Percentiles rank a stretch among this genome's conserved stretches.
Evolutionary conservation across 35 echinoderm and acorn worm genomes (phyloP).

Genomic region (Apostichopus californicus): DNA sequence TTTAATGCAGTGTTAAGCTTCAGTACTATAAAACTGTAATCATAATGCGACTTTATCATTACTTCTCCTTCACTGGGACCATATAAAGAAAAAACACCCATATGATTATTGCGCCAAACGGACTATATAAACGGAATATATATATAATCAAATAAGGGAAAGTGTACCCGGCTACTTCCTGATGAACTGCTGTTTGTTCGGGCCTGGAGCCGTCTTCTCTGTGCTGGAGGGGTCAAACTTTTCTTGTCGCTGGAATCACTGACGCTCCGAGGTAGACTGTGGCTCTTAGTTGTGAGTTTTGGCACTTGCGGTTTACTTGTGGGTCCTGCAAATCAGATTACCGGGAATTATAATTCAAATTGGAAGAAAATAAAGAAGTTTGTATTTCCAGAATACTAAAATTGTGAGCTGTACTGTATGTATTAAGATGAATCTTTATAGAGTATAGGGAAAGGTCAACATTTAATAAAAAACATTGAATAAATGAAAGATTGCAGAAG

Average conservation of each 20-base stretch:
- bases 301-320: conserved; percentile 46
- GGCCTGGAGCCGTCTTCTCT: conserved; percentile 35
- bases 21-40: not conserved
- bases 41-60: not conserved
- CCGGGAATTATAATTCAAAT: not conserved
- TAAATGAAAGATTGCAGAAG: too few species aligned
- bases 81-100: not conserved
- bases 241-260: conserved; percentile 32
- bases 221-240: conserved; percentile 36
- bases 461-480: too few species aligned
- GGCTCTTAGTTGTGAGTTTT: conserved; percentile 47
- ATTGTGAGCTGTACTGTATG: too few species aligned
- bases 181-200: conserved; percentile 34
- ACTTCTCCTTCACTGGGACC: not conserved
- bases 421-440: too few species aligned
- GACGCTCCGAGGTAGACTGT: conserved; percentile 44
- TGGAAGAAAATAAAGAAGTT: not conserved
- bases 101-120: not conserved
- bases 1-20: not conserved
- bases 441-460: too few species aligned
- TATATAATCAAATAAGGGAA: not conserved
- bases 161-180: conserved; percentile 19
- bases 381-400: not conserved
- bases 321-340: conserved; percentile 41
- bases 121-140: not conserved